Evolutionary conservation across 2,797 vertebrate species (phyloP), one percentile per base, ranked within the genome.

Genomic region (Parauchenoglanis ngamensis): DNA sequence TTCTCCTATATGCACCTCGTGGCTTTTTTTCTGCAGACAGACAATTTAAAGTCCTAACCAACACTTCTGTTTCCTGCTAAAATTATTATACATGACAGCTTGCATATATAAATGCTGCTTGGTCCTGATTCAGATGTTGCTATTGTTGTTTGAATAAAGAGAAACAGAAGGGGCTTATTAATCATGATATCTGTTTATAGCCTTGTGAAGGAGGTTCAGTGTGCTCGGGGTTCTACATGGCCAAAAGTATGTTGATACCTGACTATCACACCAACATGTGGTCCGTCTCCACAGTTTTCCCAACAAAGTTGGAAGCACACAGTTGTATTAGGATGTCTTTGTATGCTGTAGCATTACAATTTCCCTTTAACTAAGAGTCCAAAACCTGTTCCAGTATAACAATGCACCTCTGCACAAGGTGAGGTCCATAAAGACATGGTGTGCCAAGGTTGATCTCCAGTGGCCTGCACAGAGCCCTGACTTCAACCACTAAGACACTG

Each of bases 31-130:
- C 76, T 80, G 63, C 65, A 79, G 10, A 78, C 25, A 80, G 63
- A 85, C n/a, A 19, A 65, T 40, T 63, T 3, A 85, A 73, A 46
- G 19, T 75, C 57, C 25, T 82, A 81, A 73, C 19, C 25, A 76
- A 46, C 31, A 72, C 35, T 59, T 65, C 31, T 56, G 12, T 81
- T 85, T 82, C 44, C 73, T 85, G 76, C 76, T 75, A 59, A 73
- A 57, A 23, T 73, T 11, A 28, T 63, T 52, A 21, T 67, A 56
- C 56, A 81, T 4, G 46, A 65, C 11, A 17, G 63, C 87, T 78
- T 85, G 68, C 77, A 80, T 52, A 76, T 75, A 40, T 65, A 40
- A 85, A 88, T 77, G 21, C 49, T 72, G 52, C 44, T 85, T 81
- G 17, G 6, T 81, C n/a, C 25, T 54, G 56, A n/a, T 85, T 63